Conservation (phyloP, 2,888 invertebrate genomes). For the Calephelis perditalis region DNA sequence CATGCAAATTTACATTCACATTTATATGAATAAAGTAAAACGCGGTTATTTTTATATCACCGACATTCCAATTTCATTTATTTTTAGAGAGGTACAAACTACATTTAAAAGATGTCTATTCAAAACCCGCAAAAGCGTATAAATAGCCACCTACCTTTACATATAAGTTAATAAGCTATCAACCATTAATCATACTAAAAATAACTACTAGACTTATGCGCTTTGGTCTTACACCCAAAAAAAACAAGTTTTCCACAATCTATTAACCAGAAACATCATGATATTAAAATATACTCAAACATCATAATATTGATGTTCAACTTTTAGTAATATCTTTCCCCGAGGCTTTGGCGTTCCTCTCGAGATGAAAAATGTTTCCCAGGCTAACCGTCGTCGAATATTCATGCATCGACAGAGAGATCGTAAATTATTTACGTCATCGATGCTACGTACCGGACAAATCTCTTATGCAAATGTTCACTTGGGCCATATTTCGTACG, state of each 20-base stretch:
- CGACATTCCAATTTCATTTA: no score
- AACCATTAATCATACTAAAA: no score
- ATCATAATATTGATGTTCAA: slow-evolving; percentile 61
- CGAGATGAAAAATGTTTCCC: slow-evolving; percentile 57
- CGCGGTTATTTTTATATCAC: no score
- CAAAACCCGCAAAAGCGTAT: no score
- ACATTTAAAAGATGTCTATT: no score
- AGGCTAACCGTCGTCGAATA: slow-evolving; percentile 52
- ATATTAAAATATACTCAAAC: slow-evolving; percentile 60
- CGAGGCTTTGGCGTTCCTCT: slow-evolving; percentile 45
- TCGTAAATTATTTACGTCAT: slow-evolving; percentile 57
- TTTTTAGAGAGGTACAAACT: no score
- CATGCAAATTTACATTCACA: no score
- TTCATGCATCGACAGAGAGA: slow-evolving; percentile 50
- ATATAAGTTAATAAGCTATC: no score
- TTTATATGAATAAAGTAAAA: no score
- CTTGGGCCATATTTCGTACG: slow-evolving; percentile 30
- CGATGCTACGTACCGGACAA: slow-evolving; percentile 42
- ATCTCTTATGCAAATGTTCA: slow-evolving; percentile 40
- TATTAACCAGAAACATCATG: slow-evolving; percentile 57
- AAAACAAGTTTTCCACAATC: slow-evolving; percentile 39
- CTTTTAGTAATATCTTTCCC: slow-evolving; percentile 59
- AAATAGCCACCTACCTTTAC: no score
- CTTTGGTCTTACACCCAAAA: slow-evolving; percentile 24
- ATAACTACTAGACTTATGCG: no score